Evolutionary conservation across 1,140 invertebrate genomes (phyloP).

Genomic region (Scaptomyza montana): DNA sequence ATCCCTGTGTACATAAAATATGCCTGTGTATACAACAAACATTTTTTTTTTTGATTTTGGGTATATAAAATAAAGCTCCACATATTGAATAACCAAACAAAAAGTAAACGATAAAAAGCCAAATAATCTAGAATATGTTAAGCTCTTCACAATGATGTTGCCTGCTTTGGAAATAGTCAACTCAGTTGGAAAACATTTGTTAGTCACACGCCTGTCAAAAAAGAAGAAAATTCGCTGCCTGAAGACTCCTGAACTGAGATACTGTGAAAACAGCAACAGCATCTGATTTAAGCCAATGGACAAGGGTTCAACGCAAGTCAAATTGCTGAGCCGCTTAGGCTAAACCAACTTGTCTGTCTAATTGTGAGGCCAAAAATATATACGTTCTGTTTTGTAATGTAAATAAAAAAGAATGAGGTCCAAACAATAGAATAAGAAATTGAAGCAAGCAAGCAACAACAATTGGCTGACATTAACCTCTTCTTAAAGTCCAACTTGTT

Average conservation of each 20-base stretch:
- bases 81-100: slow-evolving; percentile 43
- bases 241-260: slow-evolving; percentile 13
- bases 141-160: slow-evolving; percentile 27
- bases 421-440: slow-evolving; percentile 2
- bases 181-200: slow-evolving; percentile 74
- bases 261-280: background rate
- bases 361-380: slow-evolving; percentile 54
- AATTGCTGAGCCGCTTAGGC: slow-evolving; percentile 60
- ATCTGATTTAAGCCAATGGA: slow-evolving; percentile 29
- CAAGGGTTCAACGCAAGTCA: slow-evolving; percentile 55
- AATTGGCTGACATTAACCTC: slow-evolving; percentile 40
- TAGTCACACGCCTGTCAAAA: slow-evolving; percentile 49
- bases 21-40: slow-evolving; percentile 26
- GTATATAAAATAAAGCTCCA: slow-evolving; percentile 52
- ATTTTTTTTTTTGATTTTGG: too few species aligned
- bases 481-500: slow-evolving; percentile 20
- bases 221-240: slow-evolving; percentile 47
- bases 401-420: background rate
- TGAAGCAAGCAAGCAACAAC: too few species aligned
- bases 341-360: slow-evolving; percentile 41
- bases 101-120: slow-evolving; percentile 18
- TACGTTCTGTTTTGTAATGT: slow-evolving; percentile 9
- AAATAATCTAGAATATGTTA: slow-evolving; percentile 65
- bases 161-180: slow-evolving; percentile 64
- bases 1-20: slow-evolving; percentile 54